Evolutionary conservation across 2,113 vertebrate species (phyloP), one percentile per base, ranked within the genome.

Genomic region (Orcinus orca): DNA sequence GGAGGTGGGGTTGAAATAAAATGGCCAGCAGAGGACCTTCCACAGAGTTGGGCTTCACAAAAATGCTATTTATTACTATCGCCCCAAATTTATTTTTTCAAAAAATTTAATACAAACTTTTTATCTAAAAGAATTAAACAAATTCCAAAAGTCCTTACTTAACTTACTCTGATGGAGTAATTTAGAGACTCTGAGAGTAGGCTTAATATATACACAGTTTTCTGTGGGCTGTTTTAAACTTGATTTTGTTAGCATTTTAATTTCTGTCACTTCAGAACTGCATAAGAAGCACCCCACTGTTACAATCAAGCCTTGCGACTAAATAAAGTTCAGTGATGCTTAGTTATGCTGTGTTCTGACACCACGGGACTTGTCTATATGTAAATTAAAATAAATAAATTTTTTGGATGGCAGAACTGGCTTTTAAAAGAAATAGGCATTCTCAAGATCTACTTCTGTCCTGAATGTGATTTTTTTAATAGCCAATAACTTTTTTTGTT

Each of bases 221-320:
- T 36, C 55, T 82, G 55, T 73, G 70, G 33, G 58, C 74, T 88
- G n/a, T 58, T 88, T 62, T 73, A 67, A 88, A 88, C 29, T 36
- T 21, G 73, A 82, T 65, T 71, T 96, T 83, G 44, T 84, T 84
- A 80, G 63, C 63, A 88, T 80, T 96, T 88, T 80, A 93, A 84
- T 93, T 88, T 79, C 47, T 44, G 1, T 44, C 36, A 79, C 4
- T 63, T 94, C 62, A 77, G 85, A 25, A 60, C 47, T 88, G 68
- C 60, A 26, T 74, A 96, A 90, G 53, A 91, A 83, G 63, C 55
- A 58, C 26, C 71, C 62, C 21, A 26, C 55, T 88, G 70, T 95
- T 90, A 62, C 31, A 80, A 93, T 73, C 65, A 88, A 84, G 47
- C 5, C 82, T 95, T 65, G 5, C 1, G 36, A 83, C 62, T 73